Conservation (phyloP, 2,113 vertebrate species). For the Eulemur rufifrons region DNA sequence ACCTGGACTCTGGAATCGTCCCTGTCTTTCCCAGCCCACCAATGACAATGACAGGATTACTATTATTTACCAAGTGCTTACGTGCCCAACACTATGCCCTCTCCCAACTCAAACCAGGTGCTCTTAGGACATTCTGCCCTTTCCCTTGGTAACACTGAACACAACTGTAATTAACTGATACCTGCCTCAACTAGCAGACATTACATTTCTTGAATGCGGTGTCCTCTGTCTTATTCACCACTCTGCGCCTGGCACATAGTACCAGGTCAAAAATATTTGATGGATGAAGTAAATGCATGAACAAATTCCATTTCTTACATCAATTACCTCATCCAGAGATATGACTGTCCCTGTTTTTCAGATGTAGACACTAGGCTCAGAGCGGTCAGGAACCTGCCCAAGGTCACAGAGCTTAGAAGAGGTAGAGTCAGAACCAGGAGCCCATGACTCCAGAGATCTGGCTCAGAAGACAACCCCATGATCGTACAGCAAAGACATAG, state of each 20-base stretch:
- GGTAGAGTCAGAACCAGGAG: not conserved
- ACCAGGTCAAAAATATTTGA: not conserved
- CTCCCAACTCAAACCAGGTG: not conserved
- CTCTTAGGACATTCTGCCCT: too few species aligned
- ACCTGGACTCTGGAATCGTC: not conserved
- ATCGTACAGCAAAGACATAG: not conserved
- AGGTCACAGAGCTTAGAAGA: not conserved
- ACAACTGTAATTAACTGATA: fast-evolving
- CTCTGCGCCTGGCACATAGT: not conserved
- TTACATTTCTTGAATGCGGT: not conserved
- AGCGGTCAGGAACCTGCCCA: not conserved
- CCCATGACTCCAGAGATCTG: not conserved
- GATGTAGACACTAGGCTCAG: not conserved
- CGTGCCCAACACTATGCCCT: not conserved
- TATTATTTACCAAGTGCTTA: not conserved
- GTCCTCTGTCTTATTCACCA: not conserved
- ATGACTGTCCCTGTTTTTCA: not conserved
- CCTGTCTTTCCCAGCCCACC: not conserved
- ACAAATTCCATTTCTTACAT: not conserved
- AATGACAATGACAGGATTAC: not conserved
- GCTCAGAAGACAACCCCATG: not conserved
- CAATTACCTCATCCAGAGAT: not conserved
- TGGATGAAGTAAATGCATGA: not conserved
- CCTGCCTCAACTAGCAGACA: not conserved
- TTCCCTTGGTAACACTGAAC: not conserved